Evolutionary conservation across 2,888 invertebrate species (phyloP).

Genomic region (Ochlodes sylvanus): DNA sequence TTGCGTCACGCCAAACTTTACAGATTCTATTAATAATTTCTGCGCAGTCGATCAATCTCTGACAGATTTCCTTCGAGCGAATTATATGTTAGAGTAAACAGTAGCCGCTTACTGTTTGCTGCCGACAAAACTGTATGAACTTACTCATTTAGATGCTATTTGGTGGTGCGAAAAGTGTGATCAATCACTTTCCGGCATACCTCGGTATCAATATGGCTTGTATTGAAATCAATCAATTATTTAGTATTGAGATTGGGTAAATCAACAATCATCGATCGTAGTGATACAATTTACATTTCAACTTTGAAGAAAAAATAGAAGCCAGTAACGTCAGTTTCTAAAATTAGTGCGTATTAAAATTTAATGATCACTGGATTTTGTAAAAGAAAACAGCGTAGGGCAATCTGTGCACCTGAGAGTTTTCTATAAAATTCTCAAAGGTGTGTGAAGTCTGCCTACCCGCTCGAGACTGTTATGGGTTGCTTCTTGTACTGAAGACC

Average conservation of each 20-base stretch:
- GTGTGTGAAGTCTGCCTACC: too few relatives aligned
- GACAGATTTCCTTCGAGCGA: constrained; percentile 33
- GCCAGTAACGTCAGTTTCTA: too few relatives aligned
- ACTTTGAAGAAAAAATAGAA: neutral
- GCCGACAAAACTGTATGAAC: constrained; percentile 31
- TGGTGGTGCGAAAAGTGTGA: neutral
- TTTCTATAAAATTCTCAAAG: too few relatives aligned
- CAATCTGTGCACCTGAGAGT: too few relatives aligned
- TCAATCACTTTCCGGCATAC: constrained; percentile 30
- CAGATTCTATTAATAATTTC: constrained; percentile 36
- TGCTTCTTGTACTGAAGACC: too few relatives aligned
- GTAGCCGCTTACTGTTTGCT: constrained; percentile 27
- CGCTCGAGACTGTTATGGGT: too few relatives aligned
- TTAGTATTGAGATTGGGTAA: neutral
- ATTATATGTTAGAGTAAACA: constrained; percentile 16
- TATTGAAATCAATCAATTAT: constrained; percentile 12
- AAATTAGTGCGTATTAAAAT: too few relatives aligned
- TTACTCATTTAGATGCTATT: constrained; percentile 27
- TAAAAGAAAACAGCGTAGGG: too few relatives aligned
- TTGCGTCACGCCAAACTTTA: constrained; percentile 25
- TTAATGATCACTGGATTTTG: too few relatives aligned
- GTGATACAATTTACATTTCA: neutral
- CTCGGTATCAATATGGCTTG: constrained; percentile 4
- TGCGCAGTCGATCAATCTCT: constrained; percentile 34
- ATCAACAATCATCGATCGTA: neutral